These are phyloP conservation scores for Noctua fimbriata DNA, from an alignment of 2,888 invertebrate species.

Conservation along the genomic window DNA sequence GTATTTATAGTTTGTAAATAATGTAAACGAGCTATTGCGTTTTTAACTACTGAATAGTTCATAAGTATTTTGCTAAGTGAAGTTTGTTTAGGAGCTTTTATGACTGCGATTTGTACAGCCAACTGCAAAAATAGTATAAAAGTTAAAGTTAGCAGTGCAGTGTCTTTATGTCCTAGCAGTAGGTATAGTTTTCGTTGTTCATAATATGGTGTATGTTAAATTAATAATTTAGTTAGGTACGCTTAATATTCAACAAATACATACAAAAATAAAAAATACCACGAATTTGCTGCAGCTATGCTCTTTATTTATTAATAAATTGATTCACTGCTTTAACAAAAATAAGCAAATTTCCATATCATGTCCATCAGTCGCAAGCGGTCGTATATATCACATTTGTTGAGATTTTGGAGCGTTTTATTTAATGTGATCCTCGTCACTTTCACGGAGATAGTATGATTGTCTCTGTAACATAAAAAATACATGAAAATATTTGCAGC, in stretches of 20 bases:
- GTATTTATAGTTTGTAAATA: neutral
- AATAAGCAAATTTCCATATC: constrained; percentile 46
- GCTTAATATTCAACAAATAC: neutral
- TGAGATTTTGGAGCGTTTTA: constrained; percentile 21
- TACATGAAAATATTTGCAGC: neutral
- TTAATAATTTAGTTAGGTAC: neutral
- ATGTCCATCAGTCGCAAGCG: constrained; percentile 29
- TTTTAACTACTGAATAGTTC: neutral
- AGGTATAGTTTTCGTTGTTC: neutral
- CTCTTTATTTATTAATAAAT: constrained; percentile 56
- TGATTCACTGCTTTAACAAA: constrained; percentile 52
- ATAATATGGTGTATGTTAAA: neutral
- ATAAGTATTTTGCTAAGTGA: neutral
- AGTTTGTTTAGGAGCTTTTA: neutral
- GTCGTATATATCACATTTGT: constrained; percentile 50
- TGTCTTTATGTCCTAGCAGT: neutral
- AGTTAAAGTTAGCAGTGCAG: neutral
- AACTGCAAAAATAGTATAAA: neutral
- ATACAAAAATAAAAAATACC: neutral
- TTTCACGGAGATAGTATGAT: constrained; percentile 30
- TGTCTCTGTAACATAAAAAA: constrained; percentile 41
- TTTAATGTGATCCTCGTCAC: constrained; percentile 46
- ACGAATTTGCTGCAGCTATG: constrained; percentile 49
- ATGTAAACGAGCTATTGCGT: neutral
- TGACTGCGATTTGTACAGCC: neutral